phyloP scores from a whole-genome alignment of 2,113 vertebrate genomes.

The Ptilonorhynchus violaceus region DNA sequence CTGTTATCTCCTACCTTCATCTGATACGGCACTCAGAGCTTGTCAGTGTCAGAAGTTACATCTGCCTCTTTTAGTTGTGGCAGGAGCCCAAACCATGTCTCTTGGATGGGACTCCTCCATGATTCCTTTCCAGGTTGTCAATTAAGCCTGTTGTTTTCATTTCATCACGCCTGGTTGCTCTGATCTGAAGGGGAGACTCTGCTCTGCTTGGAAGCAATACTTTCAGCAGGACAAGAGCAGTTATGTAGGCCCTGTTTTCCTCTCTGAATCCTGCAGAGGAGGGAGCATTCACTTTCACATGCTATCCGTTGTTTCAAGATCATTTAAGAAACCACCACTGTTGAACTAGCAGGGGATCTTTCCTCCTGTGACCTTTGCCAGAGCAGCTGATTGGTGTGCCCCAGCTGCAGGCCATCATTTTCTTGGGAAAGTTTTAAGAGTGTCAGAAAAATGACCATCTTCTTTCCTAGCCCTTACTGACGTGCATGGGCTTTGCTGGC shows the following conservation, averaged over 20 bases:
- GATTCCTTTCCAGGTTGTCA: constrained; percentile 3
- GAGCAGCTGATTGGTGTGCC: background rate
- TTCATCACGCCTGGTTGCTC: background rate
- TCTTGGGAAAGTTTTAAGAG: background rate
- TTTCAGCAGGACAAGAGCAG: background rate
- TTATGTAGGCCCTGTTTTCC: background rate
- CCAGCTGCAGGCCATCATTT: background rate
- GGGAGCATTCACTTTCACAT: background rate
- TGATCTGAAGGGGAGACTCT: background rate
- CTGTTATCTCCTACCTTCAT: background rate
- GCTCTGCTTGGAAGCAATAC: background rate
- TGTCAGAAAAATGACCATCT: background rate
- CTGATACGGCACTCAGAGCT: background rate
- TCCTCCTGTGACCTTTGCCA: background rate
- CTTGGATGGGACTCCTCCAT: background rate
- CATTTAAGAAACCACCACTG: background rate
- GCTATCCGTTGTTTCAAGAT: background rate
- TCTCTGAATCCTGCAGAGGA: background rate
- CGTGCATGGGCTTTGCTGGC: background rate
- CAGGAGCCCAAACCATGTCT: background rate
- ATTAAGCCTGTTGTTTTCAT: background rate
- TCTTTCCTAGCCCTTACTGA: background rate
- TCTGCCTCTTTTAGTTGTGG: background rate
- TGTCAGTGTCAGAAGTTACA: constrained; percentile 4
- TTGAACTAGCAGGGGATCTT: background rate